Conservation (phyloP, 1,140 invertebrate genomes). For the Drosophila suzukii region DNA sequence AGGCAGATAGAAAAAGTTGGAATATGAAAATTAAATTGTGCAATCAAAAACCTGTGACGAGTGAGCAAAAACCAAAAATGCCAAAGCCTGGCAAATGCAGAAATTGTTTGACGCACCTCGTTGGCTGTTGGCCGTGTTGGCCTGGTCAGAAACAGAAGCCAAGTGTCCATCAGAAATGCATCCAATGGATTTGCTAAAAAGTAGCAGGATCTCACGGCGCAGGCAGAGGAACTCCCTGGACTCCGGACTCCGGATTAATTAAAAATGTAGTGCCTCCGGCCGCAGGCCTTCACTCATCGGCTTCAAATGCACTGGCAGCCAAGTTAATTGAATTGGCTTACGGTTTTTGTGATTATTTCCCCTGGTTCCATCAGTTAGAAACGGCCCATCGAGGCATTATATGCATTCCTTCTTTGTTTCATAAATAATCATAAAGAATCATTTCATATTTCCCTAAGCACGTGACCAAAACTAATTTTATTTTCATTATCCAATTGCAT, state of each 20-base stretch:
- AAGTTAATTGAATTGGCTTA: constrained; percentile 63
- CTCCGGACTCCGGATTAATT: constrained; percentile 52
- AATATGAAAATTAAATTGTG: constrained; percentile 66
- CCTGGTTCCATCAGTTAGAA: constrained; percentile 3
- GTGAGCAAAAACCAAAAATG: constrained; percentile 35
- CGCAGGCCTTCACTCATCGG: constrained; percentile 55
- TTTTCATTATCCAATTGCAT: constrained; percentile 64
- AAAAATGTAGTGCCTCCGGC: constrained; percentile 60
- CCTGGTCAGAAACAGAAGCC: constrained; percentile 72
- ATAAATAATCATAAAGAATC: constrained; percentile 62
- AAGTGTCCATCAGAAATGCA: constrained; percentile 74
- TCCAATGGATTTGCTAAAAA: constrained; percentile 62
- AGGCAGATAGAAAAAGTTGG: constrained; percentile 2
- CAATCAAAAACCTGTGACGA: constrained; percentile 54
- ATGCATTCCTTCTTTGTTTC: constrained; percentile 8
- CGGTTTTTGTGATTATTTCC: constrained; percentile 21
- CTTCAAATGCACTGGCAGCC: constrained; percentile 56
- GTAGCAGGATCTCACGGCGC: constrained; percentile 32
- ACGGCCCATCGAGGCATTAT: background rate
- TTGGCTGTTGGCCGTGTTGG: constrained; percentile 8
- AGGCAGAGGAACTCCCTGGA: constrained; percentile 4
- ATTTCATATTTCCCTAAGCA: constrained; percentile 65
- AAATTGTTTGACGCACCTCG: constrained; percentile 5
- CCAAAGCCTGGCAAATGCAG: constrained; percentile 62
- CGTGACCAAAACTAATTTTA: constrained; percentile 75